These are phyloP conservation scores for Norana najaformis DNA, from an alignment of 2,888 invertebrate species.

Conservation along the genomic window DNA sequence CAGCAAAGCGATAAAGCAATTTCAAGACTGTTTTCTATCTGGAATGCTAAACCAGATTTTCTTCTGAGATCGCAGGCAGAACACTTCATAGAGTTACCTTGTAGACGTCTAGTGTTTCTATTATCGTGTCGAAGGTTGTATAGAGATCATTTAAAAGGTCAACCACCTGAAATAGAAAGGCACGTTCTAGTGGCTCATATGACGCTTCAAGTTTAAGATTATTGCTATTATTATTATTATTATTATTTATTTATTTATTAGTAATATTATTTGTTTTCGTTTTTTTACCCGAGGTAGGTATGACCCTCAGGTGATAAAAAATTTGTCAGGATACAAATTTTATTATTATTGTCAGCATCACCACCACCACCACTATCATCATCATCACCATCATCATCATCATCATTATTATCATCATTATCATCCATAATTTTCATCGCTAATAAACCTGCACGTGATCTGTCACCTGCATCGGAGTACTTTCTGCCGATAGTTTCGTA, in stretches of 20 bases:
- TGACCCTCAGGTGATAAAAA: too few relatives aligned
- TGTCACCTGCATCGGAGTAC: slow-evolving; percentile 39
- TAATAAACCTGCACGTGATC: background rate
- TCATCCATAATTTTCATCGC: background rate
- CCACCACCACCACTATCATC: background rate
- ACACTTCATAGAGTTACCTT: slow-evolving; percentile 69
- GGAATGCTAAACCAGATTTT: background rate
- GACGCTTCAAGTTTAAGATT: background rate
- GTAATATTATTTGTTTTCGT: background rate
- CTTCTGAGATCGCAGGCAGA: background rate
- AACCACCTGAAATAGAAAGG: slow-evolving; percentile 69
- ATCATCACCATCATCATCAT: background rate
- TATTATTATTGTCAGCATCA: background rate
- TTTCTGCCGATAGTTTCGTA: slow-evolving; percentile 64
- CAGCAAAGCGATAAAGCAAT: too few relatives aligned
- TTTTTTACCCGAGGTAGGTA: too few relatives aligned
- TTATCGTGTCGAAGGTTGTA: slow-evolving; percentile 93
- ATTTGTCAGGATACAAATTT: too few relatives aligned
- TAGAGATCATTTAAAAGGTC: slow-evolving; percentile 95
- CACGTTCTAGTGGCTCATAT: background rate
- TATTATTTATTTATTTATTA: background rate
- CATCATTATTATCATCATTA: background rate
- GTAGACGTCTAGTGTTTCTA: slow-evolving; percentile 83
- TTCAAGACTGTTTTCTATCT: background rate
- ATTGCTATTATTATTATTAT: background rate